Conservation (phyloP, 2,797 vertebrate species). For the Sebastes steindachneri region DNA sequence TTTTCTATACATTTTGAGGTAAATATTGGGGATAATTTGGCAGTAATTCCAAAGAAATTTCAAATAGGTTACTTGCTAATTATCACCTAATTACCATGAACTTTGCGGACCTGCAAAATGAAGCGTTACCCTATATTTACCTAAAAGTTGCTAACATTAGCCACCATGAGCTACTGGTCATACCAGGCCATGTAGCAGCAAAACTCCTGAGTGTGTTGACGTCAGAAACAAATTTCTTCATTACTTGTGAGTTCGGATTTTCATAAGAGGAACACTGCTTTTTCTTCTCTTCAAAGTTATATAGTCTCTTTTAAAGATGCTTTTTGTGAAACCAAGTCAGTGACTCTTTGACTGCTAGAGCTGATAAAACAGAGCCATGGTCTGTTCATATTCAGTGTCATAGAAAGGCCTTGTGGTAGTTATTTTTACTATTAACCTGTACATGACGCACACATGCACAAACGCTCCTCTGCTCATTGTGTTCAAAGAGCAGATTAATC, state of each 20-base stretch:
- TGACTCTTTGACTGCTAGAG: neutral
- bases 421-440: constrained; percentile 42
- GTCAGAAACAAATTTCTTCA: neutral
- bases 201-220: too few species aligned
- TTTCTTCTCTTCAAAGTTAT: neutral
- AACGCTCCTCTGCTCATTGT: constrained; percentile 33
- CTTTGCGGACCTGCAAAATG: too few species aligned
- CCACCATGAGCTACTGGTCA: neutral
- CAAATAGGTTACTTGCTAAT: too few species aligned
- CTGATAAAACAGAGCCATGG: neutral
- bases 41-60: too few species aligned
- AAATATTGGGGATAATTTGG: too few species aligned
- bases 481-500: constrained; percentile 37
- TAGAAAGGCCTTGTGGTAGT: constrained; percentile 9
- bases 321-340: neutral
- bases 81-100: too few species aligned
- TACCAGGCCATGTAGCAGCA: too few species aligned
- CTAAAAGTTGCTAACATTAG: neutral
- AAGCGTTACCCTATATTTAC: neutral
- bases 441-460: constrained; percentile 47
- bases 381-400: constrained; percentile 38
- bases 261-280: neutral
- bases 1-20: too few species aligned
- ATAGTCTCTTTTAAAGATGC: neutral
- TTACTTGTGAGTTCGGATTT: neutral